Conservation (phyloP, 1,140 invertebrate species). For the Formica exsecta region DNA sequence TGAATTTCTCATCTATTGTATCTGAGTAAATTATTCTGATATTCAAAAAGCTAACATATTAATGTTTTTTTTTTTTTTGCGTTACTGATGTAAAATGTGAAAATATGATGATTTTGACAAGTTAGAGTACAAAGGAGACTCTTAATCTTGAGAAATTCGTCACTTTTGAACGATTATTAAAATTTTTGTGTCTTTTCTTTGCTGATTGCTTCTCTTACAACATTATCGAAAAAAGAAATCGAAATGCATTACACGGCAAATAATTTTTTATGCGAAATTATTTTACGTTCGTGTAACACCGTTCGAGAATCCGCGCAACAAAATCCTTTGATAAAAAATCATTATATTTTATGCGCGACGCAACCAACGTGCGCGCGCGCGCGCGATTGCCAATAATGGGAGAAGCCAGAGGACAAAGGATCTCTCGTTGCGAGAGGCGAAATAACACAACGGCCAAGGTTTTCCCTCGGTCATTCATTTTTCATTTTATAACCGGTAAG, state of each 20-base stretch:
- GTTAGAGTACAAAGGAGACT: background rate
- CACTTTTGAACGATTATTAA: background rate
- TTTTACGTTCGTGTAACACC: background rate
- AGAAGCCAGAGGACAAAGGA: conserved; percentile 21
- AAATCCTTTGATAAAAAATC: conserved; percentile 36
- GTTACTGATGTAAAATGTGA: background rate
- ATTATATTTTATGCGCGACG: conserved; percentile 16
- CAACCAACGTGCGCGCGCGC: no score
- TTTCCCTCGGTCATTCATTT: conserved; percentile 65
- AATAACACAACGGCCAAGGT: conserved; percentile 51
- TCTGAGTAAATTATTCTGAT: background rate
- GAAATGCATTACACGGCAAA: background rate
- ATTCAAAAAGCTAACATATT: no score
- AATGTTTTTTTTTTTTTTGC: background rate
- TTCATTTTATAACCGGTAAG: conserved; percentile 13
- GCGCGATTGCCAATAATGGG: conserved; percentile 45
- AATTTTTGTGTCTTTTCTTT: background rate
- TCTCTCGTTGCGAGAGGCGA: conserved; percentile 18
- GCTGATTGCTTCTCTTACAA: background rate
- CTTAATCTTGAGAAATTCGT: background rate
- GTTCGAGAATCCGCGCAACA: background rate
- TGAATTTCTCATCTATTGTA: background rate
- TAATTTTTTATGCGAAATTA: background rate
- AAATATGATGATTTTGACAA: background rate
- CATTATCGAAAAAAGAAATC: background rate